phyloP scores from a whole-genome alignment of 2,113 vertebrate species.

The Reinhardtius hippoglossoides region DNA sequence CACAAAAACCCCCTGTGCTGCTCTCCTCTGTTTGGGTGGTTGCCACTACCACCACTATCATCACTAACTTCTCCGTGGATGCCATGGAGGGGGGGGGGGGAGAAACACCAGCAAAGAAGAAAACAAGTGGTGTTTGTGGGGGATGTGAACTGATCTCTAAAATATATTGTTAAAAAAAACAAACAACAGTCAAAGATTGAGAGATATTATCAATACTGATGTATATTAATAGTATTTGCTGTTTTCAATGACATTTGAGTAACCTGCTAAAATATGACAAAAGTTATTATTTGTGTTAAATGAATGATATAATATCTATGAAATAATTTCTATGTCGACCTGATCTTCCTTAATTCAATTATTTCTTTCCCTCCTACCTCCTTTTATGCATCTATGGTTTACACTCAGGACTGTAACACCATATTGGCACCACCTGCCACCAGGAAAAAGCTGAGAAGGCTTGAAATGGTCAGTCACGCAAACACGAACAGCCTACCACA shows the following conservation, averaged over 20 bases:
- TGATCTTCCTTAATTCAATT: not conserved
- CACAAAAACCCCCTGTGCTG: conserved; percentile 30
- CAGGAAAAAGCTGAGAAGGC: conserved; percentile 43
- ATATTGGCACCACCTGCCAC: conserved; percentile 52
- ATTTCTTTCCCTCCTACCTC: not conserved
- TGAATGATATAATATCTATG: no score
- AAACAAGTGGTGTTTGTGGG: conserved; percentile 15
- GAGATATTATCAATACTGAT: no score
- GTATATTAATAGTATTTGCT: not conserved
- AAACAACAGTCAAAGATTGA: not conserved
- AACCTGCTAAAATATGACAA: not conserved
- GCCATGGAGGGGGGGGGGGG: not conserved
- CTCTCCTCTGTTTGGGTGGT: conserved; percentile 35
- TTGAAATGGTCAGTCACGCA: conserved; percentile 48
- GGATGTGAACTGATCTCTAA: not conserved
- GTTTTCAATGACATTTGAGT: no score
- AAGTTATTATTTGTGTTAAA: no score
- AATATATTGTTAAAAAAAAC: not conserved
- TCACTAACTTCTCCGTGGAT: conserved; percentile 17
- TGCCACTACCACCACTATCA: conserved; percentile 21
- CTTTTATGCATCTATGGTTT: conserved; percentile 4
- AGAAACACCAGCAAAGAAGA: not conserved
- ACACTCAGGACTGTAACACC: conserved; percentile 19
- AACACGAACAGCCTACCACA: conserved; percentile 30
- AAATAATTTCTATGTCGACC: not conserved